Percentiles rank a stretch among this genome's conserved stretches.
These are phyloP conservation scores for Cuniculus paca DNA, from an alignment of 2,797 vertebrate species.

Conservation along the genomic window DNA sequence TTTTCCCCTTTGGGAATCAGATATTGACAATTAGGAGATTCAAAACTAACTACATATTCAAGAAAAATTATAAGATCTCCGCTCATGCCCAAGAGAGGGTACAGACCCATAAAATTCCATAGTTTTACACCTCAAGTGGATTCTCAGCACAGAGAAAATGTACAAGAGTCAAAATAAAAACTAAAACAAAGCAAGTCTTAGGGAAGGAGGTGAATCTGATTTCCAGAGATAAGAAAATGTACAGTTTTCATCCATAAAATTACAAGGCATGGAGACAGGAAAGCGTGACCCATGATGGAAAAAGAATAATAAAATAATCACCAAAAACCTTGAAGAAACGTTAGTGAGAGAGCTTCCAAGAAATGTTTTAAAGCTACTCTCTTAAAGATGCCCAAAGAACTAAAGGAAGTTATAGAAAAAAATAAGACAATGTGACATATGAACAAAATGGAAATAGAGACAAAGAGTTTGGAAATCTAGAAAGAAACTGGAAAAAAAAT, in stretches of 20 bases:
- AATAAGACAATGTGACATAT: neutral
- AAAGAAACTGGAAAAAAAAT: neutral
- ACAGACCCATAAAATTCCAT: neutral
- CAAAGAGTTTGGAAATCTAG: neutral
- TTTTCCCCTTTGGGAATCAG: neutral
- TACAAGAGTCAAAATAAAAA: neutral
- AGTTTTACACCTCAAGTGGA: neutral
- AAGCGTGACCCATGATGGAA: neutral
- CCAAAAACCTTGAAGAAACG: neutral
- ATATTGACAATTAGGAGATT: neutral
- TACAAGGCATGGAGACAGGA: neutral
- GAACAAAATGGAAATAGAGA: neutral
- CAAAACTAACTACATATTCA: neutral
- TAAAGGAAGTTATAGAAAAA: neutral
- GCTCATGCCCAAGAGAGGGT: no score
- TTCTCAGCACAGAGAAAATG: neutral
- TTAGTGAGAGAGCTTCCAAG: neutral
- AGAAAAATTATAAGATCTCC: neutral
- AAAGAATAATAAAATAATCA: neutral
- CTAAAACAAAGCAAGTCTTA: neutral
- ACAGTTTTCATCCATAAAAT: neutral
- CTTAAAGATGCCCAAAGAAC: neutral
- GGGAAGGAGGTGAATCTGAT: neutral
- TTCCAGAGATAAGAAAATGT: neutral
- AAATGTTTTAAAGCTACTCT: neutral